Evolutionary conservation across 2,113 vertebrate species (phyloP).

Genomic region (Cebus imitator): DNA sequence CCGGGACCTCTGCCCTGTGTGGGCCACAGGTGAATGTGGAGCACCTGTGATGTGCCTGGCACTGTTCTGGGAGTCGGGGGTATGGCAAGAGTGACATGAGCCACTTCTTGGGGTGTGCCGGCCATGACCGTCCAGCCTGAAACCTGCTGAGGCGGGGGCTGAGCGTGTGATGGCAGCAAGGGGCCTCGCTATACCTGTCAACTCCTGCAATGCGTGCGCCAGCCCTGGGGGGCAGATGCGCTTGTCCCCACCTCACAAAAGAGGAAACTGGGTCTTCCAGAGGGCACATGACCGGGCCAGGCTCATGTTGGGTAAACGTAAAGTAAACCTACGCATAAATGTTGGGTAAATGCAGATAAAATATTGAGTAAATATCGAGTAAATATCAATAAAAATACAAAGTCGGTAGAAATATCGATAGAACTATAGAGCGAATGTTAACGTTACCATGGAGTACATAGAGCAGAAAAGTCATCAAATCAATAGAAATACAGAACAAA

Average conservation of each 20-base stretch:
- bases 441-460: not conserved
- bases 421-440: not conserved
- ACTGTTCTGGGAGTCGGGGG: not conserved
- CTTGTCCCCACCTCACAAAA: not conserved
- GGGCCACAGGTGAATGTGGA: fast-evolving
- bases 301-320: not conserved
- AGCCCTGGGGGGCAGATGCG: not conserved
- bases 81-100: fast-evolving
- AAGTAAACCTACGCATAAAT: too few relatives aligned
- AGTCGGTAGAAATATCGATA: too few relatives aligned
- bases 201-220: fast-evolving
- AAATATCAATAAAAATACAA: not conserved
- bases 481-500: not conserved
- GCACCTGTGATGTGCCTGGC: fast-evolving
- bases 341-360: not conserved
- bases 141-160: not conserved
- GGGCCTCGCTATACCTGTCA: not conserved
- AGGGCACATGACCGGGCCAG: too few relatives aligned
- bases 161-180: fast-evolving
- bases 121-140: too few relatives aligned
- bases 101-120: not conserved
- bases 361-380: not conserved
- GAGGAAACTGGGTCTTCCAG: not conserved
- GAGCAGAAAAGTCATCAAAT: not conserved
- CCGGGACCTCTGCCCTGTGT: fast-evolving